phyloP scores from a whole-genome alignment of 2,797 vertebrate species.

The Premnoplex brunnescens region DNA sequence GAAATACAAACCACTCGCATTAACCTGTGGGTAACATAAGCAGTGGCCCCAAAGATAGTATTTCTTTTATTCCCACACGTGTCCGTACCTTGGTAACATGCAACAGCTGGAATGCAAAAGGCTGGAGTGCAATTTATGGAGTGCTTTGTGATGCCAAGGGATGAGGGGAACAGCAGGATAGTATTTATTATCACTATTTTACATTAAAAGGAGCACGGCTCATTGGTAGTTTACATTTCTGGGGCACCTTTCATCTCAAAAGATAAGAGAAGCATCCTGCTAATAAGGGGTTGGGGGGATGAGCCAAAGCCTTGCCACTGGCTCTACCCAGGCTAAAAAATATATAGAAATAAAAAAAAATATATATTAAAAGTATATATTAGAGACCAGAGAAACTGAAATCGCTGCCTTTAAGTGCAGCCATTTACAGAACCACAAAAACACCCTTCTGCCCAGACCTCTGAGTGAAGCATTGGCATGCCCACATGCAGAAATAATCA shows the following conservation, averaged over 20 bases:
- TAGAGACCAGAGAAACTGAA: background rate
- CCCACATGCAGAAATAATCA: background rate
- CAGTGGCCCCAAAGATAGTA: background rate
- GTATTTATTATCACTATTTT: slow-evolving; percentile 3
- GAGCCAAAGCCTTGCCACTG: background rate
- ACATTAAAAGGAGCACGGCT: background rate
- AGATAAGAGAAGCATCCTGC: background rate
- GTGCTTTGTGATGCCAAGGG: background rate
- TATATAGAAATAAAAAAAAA: rapidly evolving
- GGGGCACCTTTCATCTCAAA: background rate
- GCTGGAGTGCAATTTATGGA: slow-evolving; percentile 40
- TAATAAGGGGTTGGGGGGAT: background rate
- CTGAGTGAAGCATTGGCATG: background rate
- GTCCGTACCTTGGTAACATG: background rate
- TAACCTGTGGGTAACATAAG: slow-evolving; percentile 26
- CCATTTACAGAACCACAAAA: background rate
- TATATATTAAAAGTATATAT: background rate
- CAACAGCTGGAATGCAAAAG: slow-evolving; percentile 20
- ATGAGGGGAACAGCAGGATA: background rate
- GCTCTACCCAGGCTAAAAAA: background rate
- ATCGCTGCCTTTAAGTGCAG: background rate
- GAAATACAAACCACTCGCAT: background rate
- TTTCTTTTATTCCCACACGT: background rate
- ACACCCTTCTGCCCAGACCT: background rate
- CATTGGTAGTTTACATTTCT: background rate